Evolutionary conservation across 2,888 invertebrate species (phyloP), one percentile per base, ranked within the genome.

Genomic region (Fabriciana adippe): DNA sequence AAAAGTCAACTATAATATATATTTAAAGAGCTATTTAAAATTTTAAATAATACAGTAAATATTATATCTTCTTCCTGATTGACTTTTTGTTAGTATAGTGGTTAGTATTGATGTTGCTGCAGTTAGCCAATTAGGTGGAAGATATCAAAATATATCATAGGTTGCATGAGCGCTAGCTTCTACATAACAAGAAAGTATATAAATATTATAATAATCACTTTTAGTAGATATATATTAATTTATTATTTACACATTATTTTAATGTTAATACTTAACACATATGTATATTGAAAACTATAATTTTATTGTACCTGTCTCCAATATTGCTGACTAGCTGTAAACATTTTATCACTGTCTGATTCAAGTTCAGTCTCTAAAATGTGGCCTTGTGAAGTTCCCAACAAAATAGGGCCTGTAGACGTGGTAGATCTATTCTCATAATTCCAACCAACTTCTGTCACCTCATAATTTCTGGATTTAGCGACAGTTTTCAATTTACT

Each of bases 371-470:
- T 97, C 89, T 99, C 99, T 86, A 98, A 95, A 71, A 99, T 96
- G 55, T 97, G 92, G 0, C 99, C 99, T 82, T 96, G 97, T 0
- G 97, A 97, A 0, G 98, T 98, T 6, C 98, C 99, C 55, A 99
- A 83, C 53, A 99, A 89, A 77, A 99, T 97, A 0, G 97, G 95
- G 1, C 97, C 97, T 0, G 98, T 97, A 0, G 95, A 93, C 1
- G 83, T 87, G 69, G 95, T 95, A 0, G 94, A 95, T 2, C 93
- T 94, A 74, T 96, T 96, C 67, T 94, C 94, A 75, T 94, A 94
- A 85, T 97, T 98, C 96, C 98, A 99, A 1, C 96, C 98, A 0
- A 99, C 96, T 61, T 97, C 96, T 0, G 98, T 98, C 31, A 99
- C 95, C 81, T 97, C 96, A 84, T 97, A 97, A 53, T 96, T 95